Evolutionary conservation across 2,888 invertebrate genomes (phyloP), one percentile per base, ranked within the genome.

Genomic region (Cryptocephalus primarius): DNA sequence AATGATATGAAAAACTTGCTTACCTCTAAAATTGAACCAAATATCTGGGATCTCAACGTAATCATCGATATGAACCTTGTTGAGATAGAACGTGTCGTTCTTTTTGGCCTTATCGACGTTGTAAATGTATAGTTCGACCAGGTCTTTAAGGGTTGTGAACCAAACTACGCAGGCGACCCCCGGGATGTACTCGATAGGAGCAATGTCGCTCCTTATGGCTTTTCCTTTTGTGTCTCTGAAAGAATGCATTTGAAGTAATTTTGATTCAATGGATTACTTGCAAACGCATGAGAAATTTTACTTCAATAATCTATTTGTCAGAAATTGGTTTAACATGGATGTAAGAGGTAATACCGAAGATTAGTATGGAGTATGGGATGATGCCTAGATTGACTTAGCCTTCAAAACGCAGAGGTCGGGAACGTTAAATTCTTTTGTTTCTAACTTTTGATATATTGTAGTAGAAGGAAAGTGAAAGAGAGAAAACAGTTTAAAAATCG

Each of bases 91-190:
- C 14, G 50, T 46, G 32, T 57, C 50, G 32, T 48, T n/a, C 12
- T 49, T 47, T 39, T 43, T 39, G 1, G 44, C 11, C 45, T 58
- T 50, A 1, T 63, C 59, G 1, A 71, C 58, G 48, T 72, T 74
- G 1, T 58, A 53, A 48, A 69, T 58, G 52, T 72, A 73, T 6
- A 65, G 41, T 2, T 66, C 61, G 0, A 65, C 64, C 33, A 74
- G 50, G 50, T 69, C 66, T 22, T 61, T 58, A 31, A 69, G 49
- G 40, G 61, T 53, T 9, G 53, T 57, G 50, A 61, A 72, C 66
- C 69, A 68, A 10, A 66, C 66, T 1, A 71, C 55, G 47, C 72
- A 72, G 6, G 72, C 71, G 6, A 59, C 60, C 6, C 71, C 72
- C 1, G 52, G 44, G 6, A 49, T 32, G 12, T 43, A 11, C 12